Percentiles rank a stretch among this genome's conserved stretches.
These are phyloP conservation scores for Laupala kohalensis DNA, from an alignment of 1,140 invertebrate genomes.

Conservation along the genomic window DNA sequence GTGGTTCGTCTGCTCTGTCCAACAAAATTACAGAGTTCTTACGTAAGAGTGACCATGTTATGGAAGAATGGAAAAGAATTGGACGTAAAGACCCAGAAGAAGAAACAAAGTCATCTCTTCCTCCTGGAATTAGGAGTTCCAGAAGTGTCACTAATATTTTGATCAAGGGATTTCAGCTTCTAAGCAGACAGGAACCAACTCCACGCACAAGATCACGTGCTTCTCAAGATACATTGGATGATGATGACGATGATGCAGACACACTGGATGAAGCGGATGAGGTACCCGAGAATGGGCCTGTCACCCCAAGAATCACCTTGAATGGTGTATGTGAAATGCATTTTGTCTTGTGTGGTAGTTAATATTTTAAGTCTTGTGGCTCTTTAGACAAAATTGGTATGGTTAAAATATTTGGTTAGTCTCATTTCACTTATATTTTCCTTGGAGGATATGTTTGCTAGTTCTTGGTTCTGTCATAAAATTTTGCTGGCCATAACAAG, in stretches of 20 bases:
- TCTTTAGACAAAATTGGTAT: no score
- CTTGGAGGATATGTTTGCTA: no score
- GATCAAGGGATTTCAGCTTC: slow-evolving; percentile 62
- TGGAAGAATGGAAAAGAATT: slow-evolving; percentile 64
- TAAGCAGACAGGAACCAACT: slow-evolving; percentile 28
- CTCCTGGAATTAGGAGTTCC: slow-evolving; percentile 21
- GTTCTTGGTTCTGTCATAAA: no score
- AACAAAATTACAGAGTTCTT: slow-evolving; percentile 66
- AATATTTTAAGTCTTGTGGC: not conserved
- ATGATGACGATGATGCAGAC: slow-evolving; percentile 19
- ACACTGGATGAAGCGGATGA: slow-evolving; percentile 48
- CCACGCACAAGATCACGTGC: not conserved
- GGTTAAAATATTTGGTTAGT: no score
- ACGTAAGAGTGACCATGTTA: slow-evolving; percentile 66
- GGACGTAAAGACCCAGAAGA: slow-evolving; percentile 37
- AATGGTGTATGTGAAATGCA: not conserved
- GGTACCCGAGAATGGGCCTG: slow-evolving; percentile 23
- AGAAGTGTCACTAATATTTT: slow-evolving; percentile 62
- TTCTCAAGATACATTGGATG: not conserved
- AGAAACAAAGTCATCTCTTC: not conserved
- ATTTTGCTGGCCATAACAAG: no score
- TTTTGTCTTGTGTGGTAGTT: not conserved
- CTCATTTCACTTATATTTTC: no score
- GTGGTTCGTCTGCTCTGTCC: slow-evolving; percentile 57
- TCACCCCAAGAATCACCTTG: not conserved